phyloP scores from a whole-genome alignment of 2,797 vertebrate species.

The Pogoniulus pusillus region DNA sequence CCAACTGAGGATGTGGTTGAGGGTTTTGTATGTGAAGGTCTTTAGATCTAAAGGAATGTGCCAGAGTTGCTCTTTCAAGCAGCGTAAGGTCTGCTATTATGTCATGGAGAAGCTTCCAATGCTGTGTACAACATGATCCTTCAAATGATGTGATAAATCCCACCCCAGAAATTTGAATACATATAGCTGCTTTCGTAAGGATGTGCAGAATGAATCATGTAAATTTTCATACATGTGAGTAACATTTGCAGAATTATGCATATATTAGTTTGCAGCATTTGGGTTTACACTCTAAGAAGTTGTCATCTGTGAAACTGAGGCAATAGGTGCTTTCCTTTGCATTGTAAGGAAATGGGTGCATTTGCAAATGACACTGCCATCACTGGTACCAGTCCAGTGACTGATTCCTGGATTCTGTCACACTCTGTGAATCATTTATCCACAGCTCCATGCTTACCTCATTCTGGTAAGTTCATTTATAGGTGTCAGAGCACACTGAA shows the following conservation, averaged over 20 bases:
- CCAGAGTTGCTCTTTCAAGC: not conserved
- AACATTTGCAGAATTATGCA: not conserved
- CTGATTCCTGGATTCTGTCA: not conserved
- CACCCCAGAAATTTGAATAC: not conserved
- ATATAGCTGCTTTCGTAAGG: not conserved
- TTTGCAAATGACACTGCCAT: not conserved
- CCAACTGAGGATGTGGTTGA: not conserved
- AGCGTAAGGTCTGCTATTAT: not conserved
- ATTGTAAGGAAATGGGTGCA: not conserved
- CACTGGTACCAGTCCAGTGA: not conserved
- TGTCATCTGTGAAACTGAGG: not conserved
- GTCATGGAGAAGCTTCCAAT: not conserved
- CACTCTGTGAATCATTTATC: not conserved
- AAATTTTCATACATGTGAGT: not conserved
- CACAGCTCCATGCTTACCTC: not conserved
- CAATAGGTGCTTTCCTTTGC: not conserved
- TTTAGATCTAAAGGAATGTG: not conserved
- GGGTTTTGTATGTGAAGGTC: not conserved
- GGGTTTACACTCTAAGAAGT: not conserved
- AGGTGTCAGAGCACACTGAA: not conserved
- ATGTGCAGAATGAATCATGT: not conserved
- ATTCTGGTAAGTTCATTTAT: not conserved
- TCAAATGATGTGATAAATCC: not conserved
- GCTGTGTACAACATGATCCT: not conserved
- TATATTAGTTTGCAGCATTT: not conserved